phyloP scores from a whole-genome alignment of 2,888 invertebrate species.

The Dicyrtomina minuta region DNA sequence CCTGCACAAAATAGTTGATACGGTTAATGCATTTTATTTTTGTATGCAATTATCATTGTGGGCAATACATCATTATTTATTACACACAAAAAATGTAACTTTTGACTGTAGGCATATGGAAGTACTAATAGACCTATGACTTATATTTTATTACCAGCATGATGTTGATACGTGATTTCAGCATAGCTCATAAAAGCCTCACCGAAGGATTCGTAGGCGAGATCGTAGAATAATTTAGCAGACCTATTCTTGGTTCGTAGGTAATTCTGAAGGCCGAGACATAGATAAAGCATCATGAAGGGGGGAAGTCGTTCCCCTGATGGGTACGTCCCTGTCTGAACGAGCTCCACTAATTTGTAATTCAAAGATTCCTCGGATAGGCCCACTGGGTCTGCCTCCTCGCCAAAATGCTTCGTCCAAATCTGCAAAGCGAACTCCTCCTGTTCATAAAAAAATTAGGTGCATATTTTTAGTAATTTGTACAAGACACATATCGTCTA shows the following conservation, averaged over 20 bases:
- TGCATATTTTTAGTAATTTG: no score
- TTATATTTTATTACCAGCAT: no score
- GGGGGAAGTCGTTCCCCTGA: slow-evolving; percentile 42
- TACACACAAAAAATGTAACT: slow-evolving; percentile 1
- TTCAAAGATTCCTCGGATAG: slow-evolving; percentile 33
- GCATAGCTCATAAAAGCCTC: slow-evolving; percentile 41
- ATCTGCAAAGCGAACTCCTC: slow-evolving; percentile 43
- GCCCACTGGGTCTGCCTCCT: slow-evolving; percentile 37
- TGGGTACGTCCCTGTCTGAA: slow-evolving; percentile 41
- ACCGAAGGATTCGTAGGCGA: slow-evolving; percentile 81
- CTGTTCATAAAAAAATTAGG: no score
- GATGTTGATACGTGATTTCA: no score
- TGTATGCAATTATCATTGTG: no score
- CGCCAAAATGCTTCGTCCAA: slow-evolving; percentile 47
- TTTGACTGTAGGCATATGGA: no score
- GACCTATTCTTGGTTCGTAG: slow-evolving; percentile 88
- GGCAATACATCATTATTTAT: no score
- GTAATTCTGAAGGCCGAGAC: slow-evolving; percentile 84
- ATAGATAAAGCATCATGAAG: slow-evolving; percentile 45
- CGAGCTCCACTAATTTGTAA: slow-evolving; percentile 43
- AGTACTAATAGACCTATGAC: no score
- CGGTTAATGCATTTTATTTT: no score
- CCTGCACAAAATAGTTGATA: slow-evolving; percentile 61
- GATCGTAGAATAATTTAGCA: slow-evolving; percentile 93
- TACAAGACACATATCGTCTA: no score